phyloP scores from a whole-genome alignment of 23 tunicate species.

The Botrylloides violaceus region DNA sequence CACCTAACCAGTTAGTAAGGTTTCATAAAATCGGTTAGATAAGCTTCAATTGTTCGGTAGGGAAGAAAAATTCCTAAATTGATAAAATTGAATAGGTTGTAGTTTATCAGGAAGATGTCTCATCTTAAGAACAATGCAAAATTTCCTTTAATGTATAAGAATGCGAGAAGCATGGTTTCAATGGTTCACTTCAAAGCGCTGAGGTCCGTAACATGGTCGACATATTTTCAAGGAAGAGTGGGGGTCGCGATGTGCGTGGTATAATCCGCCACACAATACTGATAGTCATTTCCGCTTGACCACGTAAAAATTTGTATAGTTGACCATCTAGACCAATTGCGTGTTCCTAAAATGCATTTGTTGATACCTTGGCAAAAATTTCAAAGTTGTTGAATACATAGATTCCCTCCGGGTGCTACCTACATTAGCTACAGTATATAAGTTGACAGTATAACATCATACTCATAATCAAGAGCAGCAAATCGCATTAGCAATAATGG shows the following conservation, averaged over 20 bases:
- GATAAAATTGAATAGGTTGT: constrained; percentile 3
- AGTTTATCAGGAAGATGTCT: constrained; percentile 3
- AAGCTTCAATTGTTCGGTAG: background rate
- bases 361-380: too few relatives aligned
- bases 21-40: background rate
- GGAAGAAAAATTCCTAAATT: constrained; percentile 1
- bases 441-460: too few relatives aligned
- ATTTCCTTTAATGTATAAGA: background rate
- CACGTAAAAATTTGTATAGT: too few relatives aligned
- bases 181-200: background rate
- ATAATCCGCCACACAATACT: background rate
- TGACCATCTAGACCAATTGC: too few relatives aligned
- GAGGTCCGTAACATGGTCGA: too few relatives aligned
- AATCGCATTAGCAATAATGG: background rate
- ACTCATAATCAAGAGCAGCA: too few relatives aligned
- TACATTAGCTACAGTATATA: too few relatives aligned
- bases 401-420: too few relatives aligned
- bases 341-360: too few relatives aligned
- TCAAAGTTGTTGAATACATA: too few relatives aligned
- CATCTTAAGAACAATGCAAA: background rate
- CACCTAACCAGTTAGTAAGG: background rate
- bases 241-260: too few relatives aligned
- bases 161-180: background rate
- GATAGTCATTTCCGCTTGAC: background rate
- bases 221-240: too few relatives aligned